A percentile compares a stretch with the other conserved stretches of the same genome.
These are phyloP conservation scores for Antheraea mylitta DNA, from an alignment of 1,140 invertebrate species.

Conservation along the genomic window DNA sequence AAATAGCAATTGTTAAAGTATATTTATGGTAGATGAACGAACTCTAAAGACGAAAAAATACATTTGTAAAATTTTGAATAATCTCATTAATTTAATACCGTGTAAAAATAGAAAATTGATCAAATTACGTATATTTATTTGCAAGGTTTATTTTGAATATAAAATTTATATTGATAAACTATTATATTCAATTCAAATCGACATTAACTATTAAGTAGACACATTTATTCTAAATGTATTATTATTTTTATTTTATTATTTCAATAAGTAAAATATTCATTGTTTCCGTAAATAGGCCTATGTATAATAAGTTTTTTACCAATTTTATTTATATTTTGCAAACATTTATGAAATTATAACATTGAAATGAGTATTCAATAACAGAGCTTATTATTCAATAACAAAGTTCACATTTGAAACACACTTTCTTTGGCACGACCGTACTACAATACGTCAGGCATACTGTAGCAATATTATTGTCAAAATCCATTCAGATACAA, in stretches of 20 bases:
- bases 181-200: too few species aligned
- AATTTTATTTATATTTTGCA: background rate
- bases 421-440: slow-evolving; percentile 25
- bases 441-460: slow-evolving; percentile 2
- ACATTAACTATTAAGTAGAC: too few species aligned
- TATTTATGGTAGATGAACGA: background rate
- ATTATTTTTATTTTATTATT: too few species aligned
- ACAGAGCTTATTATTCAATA: background rate
- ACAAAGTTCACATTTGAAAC: background rate
- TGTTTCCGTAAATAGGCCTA: background rate
- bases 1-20: background rate
- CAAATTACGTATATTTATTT: slow-evolving; percentile 9
- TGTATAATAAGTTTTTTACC: background rate
- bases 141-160: background rate
- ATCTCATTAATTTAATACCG: slow-evolving; percentile 3
- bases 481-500: slow-evolving; percentile 28
- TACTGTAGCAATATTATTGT: slow-evolving; percentile 39
- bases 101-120: slow-evolving; percentile 13
- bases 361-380: slow-evolving; percentile 11
- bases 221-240: too few species aligned
- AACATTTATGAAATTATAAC: background rate
- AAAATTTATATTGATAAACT: background rate
- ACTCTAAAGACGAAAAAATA: background rate
- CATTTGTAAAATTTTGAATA: background rate
- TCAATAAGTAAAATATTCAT: background rate